These are phyloP conservation scores for Hystrix cristata DNA, from an alignment of 2,113 vertebrate species.

Conservation along the genomic window DNA sequence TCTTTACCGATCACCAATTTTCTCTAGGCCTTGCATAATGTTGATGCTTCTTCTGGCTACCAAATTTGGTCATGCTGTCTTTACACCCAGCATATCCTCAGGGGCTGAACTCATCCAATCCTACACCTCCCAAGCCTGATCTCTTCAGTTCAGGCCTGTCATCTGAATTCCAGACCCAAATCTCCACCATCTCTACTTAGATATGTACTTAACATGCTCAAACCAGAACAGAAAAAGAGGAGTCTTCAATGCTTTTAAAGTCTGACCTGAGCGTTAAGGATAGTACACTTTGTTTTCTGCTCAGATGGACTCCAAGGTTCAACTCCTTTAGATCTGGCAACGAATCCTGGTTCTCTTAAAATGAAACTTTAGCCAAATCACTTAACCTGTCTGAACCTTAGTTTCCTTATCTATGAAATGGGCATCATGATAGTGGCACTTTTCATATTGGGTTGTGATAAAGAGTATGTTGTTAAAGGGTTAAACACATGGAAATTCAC, in stretches of 20 bases:
- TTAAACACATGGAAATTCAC: background rate
- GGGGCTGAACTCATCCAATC: background rate
- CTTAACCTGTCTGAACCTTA: background rate
- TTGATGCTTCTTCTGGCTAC: background rate
- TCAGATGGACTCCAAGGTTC: background rate
- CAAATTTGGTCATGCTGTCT: background rate
- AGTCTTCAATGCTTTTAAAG: background rate
- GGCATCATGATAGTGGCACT: background rate
- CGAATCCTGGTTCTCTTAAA: slow-evolving; percentile 28
- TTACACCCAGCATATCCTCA: background rate
- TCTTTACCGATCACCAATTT: background rate
- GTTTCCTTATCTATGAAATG: slow-evolving; percentile 32
- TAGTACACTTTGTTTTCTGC: background rate
- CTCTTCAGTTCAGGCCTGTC: slow-evolving; percentile 13
- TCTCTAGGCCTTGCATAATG: background rate
- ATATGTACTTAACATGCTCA: background rate
- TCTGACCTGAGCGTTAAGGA: background rate
- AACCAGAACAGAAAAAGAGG: background rate
- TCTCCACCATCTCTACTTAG: background rate
- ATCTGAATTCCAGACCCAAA: background rate
- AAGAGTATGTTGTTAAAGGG: slow-evolving; percentile 38
- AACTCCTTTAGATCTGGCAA: background rate
- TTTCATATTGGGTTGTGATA: background rate
- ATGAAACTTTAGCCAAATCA: slow-evolving; percentile 5
- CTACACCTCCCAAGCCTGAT: background rate